Evolutionary conservation across 2,113 vertebrate genomes (phyloP).

Genomic region (Vimba vimba): DNA sequence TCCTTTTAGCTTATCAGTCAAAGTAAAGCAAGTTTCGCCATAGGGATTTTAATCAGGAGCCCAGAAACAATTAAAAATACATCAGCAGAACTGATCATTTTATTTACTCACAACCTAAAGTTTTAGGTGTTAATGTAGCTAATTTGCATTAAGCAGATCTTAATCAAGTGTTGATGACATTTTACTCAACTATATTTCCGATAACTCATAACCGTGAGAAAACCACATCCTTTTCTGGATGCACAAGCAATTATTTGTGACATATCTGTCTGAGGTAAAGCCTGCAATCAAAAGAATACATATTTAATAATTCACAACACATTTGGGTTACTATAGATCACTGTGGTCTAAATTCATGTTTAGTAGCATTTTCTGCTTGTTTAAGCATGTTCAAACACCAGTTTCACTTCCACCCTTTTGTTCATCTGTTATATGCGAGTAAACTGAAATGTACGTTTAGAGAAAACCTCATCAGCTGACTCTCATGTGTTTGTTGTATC

Average conservation of each 20-base stretch:
- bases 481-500: not conserved
- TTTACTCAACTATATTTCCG: not conserved
- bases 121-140: not conserved
- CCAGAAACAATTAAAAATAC: not conserved
- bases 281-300: not conserved
- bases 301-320: not conserved
- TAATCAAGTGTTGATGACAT: not conserved
- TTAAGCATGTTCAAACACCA: not conserved
- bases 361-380: not conserved
- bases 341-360: not conserved
- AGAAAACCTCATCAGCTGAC: not conserved
- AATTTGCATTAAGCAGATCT: not conserved
- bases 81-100: not conserved
- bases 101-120: not conserved
- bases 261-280: not conserved
- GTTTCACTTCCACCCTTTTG: slow-evolving; percentile 32
- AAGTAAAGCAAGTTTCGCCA: not conserved
- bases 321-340: not conserved
- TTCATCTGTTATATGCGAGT: not conserved
- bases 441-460: not conserved
- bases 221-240: not conserved
- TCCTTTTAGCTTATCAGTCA: not conserved
- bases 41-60: not conserved
- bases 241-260: not conserved
- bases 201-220: not conserved